phyloP scores from a whole-genome alignment of 2,797 vertebrate species.

The Sandelia bainsii region DNA sequence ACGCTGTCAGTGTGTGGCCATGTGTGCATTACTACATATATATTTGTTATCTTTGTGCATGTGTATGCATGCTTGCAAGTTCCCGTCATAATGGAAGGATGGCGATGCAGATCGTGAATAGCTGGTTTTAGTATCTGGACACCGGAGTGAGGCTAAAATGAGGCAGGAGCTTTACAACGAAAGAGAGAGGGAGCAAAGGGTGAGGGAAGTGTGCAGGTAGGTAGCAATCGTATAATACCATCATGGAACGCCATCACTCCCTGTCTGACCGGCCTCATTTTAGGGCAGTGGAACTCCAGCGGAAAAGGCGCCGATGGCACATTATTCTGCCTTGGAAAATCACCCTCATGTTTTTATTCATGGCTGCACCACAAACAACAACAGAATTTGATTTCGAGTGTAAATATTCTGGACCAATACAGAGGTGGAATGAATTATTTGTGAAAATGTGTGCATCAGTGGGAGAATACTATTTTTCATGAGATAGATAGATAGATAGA shows the following conservation, averaged over 20 bases:
- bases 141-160: constrained; percentile 63
- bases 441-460: constrained; percentile 66
- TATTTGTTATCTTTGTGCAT: constrained; percentile 54
- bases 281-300: constrained; percentile 75
- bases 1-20: constrained; percentile 23
- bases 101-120: constrained; percentile 68
- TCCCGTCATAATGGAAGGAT: constrained; percentile 74
- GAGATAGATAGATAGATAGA: constrained; percentile 26
- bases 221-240: constrained; percentile 76
- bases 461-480: background rate
- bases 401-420: constrained; percentile 77
- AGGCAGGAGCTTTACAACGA: constrained; percentile 46
- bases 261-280: constrained; percentile 79
- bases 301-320: constrained; percentile 73
- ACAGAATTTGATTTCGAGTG: constrained; percentile 80
- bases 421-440: constrained; percentile 74
- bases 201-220: constrained; percentile 44
- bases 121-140: constrained; percentile 70
- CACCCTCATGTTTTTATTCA: constrained; percentile 83
- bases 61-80: constrained; percentile 33
- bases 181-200: constrained; percentile 40
- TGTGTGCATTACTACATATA: constrained; percentile 38
- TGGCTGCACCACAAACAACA: constrained; percentile 79
- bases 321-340: constrained; percentile 80
- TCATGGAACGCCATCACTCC: constrained; percentile 68